Conservation (phyloP, 2,888 invertebrate genomes). For the Latheticus oryzae region DNA sequence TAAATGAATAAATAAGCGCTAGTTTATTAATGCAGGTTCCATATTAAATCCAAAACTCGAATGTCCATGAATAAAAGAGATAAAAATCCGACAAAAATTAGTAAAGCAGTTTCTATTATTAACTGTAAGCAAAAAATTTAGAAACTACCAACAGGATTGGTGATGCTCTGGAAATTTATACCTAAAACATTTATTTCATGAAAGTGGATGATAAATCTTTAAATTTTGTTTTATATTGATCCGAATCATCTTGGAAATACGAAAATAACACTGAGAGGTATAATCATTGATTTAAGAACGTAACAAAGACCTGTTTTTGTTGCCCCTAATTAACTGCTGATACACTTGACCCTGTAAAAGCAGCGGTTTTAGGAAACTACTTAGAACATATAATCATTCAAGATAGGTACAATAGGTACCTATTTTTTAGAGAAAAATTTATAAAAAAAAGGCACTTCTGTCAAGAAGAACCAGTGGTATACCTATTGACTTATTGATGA, state of each 20-base stretch:
- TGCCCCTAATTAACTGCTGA: neutral
- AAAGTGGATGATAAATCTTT: conserved; percentile 1
- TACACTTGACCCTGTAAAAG: conserved; percentile 7
- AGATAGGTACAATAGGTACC: neutral
- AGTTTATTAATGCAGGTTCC: no score
- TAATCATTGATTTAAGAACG: conserved; percentile 16
- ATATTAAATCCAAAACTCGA: neutral
- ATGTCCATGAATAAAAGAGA: no score
- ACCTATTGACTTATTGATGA: conserved; percentile 15
- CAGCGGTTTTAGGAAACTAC: neutral
- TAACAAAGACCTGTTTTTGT: conserved; percentile 9
- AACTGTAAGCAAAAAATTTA: no score
- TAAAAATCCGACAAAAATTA: no score
- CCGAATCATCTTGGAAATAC: conserved; percentile 4
- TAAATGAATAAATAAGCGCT: no score
- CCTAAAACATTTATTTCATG: neutral
- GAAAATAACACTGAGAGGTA: neutral
- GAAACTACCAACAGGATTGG: no score
- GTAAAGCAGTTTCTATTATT: no score
- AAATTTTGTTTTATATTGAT: conserved; percentile 6
- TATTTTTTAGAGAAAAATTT: neutral
- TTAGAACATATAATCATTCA: neutral
- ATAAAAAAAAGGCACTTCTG: no score
- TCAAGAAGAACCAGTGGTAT: no score
- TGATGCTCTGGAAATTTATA: no score